Conservation (phyloP, 2,113 vertebrate species). For the Pelmatolapia mariae region DNA sequence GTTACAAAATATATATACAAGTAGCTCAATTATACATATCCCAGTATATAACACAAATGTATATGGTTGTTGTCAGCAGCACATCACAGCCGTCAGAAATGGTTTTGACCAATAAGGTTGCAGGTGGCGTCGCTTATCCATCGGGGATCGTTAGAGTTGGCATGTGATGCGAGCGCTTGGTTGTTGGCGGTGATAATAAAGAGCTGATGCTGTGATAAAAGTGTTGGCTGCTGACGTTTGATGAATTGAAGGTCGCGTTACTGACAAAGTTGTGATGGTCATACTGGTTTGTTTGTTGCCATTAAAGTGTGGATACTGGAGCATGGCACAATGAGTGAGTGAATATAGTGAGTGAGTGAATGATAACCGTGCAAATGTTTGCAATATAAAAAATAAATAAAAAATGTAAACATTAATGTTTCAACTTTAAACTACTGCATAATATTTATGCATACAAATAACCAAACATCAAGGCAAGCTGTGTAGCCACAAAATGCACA, state of each 20-base stretch:
- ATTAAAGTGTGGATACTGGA: neutral
- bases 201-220: neutral
- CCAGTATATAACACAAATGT: fast-evolving
- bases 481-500: too few relatives aligned
- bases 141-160: neutral
- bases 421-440: too few relatives aligned
- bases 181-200: neutral
- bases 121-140: fast-evolving
- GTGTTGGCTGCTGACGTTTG: neutral
- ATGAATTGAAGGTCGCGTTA: neutral
- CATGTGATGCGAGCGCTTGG: neutral
- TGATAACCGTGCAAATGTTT: too few relatives aligned
- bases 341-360: too few relatives aligned
- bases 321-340: neutral
- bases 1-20: neutral
- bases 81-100: neutral
- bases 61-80: neutral
- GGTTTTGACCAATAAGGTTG: neutral
- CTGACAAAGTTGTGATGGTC: neutral
- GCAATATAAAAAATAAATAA: too few relatives aligned
- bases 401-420: too few relatives aligned
- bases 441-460: too few relatives aligned
- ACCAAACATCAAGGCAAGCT: too few relatives aligned
- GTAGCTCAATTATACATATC: neutral
- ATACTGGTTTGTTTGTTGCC: neutral